These are phyloP conservation scores for Orthonevra nobilis DNA, from an alignment of 2,888 invertebrate species.

Conservation along the genomic window DNA sequence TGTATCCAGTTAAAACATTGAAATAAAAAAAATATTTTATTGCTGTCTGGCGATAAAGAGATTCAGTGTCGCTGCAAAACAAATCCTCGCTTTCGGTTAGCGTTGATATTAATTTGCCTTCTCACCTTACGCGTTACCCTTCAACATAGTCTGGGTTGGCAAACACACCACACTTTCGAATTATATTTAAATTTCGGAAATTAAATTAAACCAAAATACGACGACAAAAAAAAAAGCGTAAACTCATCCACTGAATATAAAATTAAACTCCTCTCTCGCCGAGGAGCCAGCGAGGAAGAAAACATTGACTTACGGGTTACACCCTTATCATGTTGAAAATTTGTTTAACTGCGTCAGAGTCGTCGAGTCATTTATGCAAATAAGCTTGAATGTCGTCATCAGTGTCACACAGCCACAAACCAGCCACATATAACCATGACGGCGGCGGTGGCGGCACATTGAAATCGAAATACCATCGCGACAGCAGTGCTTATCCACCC, in stretches of 20 bases:
- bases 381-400: conserved; percentile 69
- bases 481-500: background rate
- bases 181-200: conserved; percentile 64
- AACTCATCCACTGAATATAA: conserved; percentile 65
- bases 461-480: background rate
- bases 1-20: too few relatives aligned
- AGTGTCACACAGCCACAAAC: conserved; percentile 20
- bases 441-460: too few relatives aligned
- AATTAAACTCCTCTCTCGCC: conserved; percentile 57
- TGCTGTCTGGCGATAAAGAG: too few relatives aligned
- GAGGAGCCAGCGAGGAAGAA: conserved; percentile 24
- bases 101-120: conserved; percentile 9
- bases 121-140: background rate
- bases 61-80: too few relatives aligned
- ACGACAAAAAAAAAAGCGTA: conserved; percentile 9
- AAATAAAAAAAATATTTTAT: too few relatives aligned
- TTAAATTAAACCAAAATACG: conserved; percentile 60
- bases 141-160: too few relatives aligned
- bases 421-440: background rate
- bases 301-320: conserved; percentile 71
- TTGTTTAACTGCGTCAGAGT: conserved; percentile 70
- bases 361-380: conserved; percentile 71
- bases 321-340: conserved; percentile 71
- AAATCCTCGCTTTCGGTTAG: too few relatives aligned
- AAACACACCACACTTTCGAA: conserved; percentile 12